Conservation (phyloP, 2,113 vertebrate genomes). For the Halichoerus grypus region DNA sequence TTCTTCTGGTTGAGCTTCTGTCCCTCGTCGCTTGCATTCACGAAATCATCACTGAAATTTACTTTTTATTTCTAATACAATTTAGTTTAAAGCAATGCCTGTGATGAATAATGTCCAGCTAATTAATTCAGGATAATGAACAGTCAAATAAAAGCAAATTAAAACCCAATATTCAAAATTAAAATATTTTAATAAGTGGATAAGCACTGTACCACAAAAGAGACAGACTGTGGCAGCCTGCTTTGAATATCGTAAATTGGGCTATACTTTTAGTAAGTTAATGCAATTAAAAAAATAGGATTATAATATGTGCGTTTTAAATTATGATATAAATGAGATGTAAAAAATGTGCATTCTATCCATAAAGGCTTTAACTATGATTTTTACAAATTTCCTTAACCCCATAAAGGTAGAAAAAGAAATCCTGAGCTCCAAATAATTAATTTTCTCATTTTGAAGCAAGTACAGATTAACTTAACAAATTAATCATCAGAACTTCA, state of each 20-base stretch:
- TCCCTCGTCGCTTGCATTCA: not conserved
- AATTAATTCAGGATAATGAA: constrained; percentile 55
- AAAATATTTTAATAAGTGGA: not conserved
- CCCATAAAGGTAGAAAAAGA: not conserved
- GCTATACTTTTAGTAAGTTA: not conserved
- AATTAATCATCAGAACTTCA: not conserved
- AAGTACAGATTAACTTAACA: constrained; percentile 17
- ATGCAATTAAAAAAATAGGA: not conserved
- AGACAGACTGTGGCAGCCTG: not conserved
- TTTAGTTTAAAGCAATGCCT: not conserved
- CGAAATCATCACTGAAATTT: not conserved
- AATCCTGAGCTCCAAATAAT: not conserved
- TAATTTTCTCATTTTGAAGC: not conserved
- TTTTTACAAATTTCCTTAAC: not conserved
- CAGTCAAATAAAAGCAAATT: constrained; percentile 47
- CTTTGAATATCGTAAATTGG: not conserved
- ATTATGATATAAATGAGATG: not conserved
- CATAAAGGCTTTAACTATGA: not conserved
- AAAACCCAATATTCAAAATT: constrained; percentile 33
- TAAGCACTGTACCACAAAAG: not conserved
- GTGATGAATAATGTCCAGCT: not conserved
- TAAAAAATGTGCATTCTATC: not conserved
- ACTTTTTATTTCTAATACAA: not conserved
- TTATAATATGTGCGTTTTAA: not conserved
- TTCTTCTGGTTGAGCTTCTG: too few relatives aligned